Evolutionary conservation across 2,113 vertebrate genomes (phyloP), one percentile per base, ranked within the genome.

Genomic region (Thryonomys swinderianus): DNA sequence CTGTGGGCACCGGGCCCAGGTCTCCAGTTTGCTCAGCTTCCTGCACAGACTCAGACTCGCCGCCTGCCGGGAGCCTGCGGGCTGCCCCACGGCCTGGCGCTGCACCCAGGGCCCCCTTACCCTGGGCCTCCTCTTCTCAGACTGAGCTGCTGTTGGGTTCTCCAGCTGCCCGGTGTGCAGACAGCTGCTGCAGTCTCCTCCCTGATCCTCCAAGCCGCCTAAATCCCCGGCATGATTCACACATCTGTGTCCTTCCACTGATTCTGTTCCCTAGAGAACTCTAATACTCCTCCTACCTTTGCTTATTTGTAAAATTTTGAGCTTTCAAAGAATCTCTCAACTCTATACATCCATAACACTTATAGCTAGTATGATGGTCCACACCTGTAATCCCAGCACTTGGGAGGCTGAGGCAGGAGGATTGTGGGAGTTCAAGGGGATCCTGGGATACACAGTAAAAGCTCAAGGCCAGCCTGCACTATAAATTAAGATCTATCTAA

Each of bases 91-190:
- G 17, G 37, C 67, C 8, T 11, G 67, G 37, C 5, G 67, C 37
- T 5, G 18, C 21, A 5, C 11, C 17, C 34, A 1, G 37, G 20
- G 2, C 67, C n/a, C 3, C n/a, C 25, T 13, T 21, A 4, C 4
- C 69, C 25, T 21, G 40, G 37, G 21, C 37, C 23, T 23, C 69
- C 1, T 71, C n/a, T 40, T 71, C 69, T 40, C 40, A 30, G 64
- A 14, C 16, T 32, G 37, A 45, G 71, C 71, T 23, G 3, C 40
- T 23, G 1, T 21, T 12, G 23, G 71, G 71, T 14, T 40, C 11
- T 42, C 71, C 5, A 34, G 40, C 71, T 45, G 40, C 3, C 23
- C 40, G 14, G 21, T 37, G 40, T 4, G 3, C 67, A 21, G 30
- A 66, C 4, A 13, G 30, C 30, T 12, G 14, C 62, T 34, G 64